These are phyloP conservation scores for Hanleya hanleyi DNA, from an alignment of 2,888 invertebrate genomes.

Conservation along the genomic window DNA sequence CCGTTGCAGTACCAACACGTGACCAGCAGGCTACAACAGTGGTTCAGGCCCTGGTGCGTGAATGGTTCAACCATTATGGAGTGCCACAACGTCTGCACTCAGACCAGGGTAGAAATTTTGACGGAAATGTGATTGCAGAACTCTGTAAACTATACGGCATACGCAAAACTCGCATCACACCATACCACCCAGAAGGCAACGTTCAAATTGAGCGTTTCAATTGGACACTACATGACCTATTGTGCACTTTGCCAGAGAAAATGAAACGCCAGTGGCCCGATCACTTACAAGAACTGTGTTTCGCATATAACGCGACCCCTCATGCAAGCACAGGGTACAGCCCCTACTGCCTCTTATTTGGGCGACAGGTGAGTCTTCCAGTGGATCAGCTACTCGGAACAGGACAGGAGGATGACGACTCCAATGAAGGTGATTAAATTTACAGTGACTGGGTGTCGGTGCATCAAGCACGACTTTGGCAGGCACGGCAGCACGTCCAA, in stretches of 20 bases:
- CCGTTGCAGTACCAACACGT: background rate
- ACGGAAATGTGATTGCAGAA: background rate
- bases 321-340: too few relatives aligned
- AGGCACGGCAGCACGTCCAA: background rate
- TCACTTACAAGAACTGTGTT: too few relatives aligned
- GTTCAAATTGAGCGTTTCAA: too few relatives aligned
- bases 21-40: background rate
- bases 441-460: background rate
- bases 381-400: too few relatives aligned
- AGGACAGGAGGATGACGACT: too few relatives aligned
- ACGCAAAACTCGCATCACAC: background rate
- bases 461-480: background rate
- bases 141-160: background rate
- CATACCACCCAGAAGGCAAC: background rate
- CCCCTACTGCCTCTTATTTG: too few relatives aligned
- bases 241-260: too few relatives aligned
- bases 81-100: background rate
- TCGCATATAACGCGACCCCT: too few relatives aligned
- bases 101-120: background rate
- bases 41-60: background rate
- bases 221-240: too few relatives aligned
- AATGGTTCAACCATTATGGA: background rate
- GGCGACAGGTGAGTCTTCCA: too few relatives aligned
- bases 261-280: too few relatives aligned
- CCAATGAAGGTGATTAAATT: too few relatives aligned